Percentiles rank a stretch among this genome's conserved stretches.
phyloP scores from a whole-genome alignment of 2,797 vertebrate genomes.

The Lophius americanus region DNA sequence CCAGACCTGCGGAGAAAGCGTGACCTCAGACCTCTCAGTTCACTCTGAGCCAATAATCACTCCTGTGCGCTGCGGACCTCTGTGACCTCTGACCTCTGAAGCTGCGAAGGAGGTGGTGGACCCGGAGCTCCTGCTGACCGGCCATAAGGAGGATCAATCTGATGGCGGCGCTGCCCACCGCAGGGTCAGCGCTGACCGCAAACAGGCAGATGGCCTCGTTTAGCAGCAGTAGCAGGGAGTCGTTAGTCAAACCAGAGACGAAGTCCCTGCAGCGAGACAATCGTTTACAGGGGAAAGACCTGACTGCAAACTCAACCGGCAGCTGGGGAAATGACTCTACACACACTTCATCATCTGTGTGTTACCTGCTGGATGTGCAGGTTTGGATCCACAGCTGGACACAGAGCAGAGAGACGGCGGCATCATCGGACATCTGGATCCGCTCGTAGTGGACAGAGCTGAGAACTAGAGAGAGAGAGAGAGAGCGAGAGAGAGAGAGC shows the following conservation, averaged over 20 bases:
- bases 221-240: conserved; percentile 82
- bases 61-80: background rate
- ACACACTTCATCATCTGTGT: background rate
- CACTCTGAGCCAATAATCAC: background rate
- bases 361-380: conserved; percentile 85
- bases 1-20: conserved; percentile 77
- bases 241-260: conserved; percentile 76
- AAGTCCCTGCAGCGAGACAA: conserved; percentile 70
- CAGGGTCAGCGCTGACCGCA: conserved; percentile 84
- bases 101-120: conserved; percentile 74
- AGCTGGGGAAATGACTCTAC: too few relatives aligned
- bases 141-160: conserved; percentile 84
- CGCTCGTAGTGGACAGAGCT: conserved; percentile 86
- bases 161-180: conserved; percentile 82
- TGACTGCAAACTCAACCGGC: too few relatives aligned
- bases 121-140: conserved; percentile 74
- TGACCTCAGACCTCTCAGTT: conserved; percentile 12
- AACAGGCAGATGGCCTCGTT: conserved; percentile 92
- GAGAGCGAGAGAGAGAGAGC: background rate
- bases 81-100: conserved; percentile 87
- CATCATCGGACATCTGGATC: conserved; percentile 87
- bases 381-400: conserved; percentile 86
- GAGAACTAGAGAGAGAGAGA: conserved; percentile 78
- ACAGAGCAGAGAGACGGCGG: conserved; percentile 78
- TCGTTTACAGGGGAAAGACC: too few relatives aligned